Base-by-base conservation (phyloP, 2,113 vertebrate genomes). In the Grantiella picta region DNA sequence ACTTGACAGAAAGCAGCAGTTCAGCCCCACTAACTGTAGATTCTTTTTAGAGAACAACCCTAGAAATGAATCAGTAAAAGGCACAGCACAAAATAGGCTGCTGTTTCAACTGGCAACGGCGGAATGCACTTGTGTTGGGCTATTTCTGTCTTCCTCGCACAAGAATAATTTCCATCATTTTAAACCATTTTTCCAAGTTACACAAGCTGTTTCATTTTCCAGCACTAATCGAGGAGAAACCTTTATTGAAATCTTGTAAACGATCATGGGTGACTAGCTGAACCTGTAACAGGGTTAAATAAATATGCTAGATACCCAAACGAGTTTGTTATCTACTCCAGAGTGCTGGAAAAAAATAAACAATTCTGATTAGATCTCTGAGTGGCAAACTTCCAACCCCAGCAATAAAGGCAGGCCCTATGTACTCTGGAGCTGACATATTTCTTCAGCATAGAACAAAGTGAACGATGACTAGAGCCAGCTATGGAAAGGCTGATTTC, bases 1-100 rank as follows among this genome's bases (percentile, higher is more conserved):
- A 89, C 61, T 94, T 86, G 94, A 95, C 92, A 94, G 93, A 92
- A 88, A 95, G 86, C 92, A 94, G 90, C 85, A 89, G 72, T 90
- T 92, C 88, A 97, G 73, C 45, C 71, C 50, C 71, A 38, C 35
- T 45, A 40, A 89, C 93, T 91, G 75, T 57, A 65, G 92, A 93
- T 78, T 81, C 76, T 65, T 93, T 95, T 95, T 57, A 89, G 79
- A 92, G 72, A 78, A 53, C 82, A 70, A 10, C 42, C 54, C 84
- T 82, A 88, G 82, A 93, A 95, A 88, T 69, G 71, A 91, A 65
- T 83, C 78, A 80, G 87, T 65, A 86, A 90, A 92, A 81, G 47
- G 85, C 94, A 2, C 31, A 79, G 69, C 79, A 95, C 85, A 95
- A 61, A 94, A 89, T 4, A 91, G 76, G 82, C 87, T 86, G 92